Evolutionary conservation across 2,113 vertebrate species (phyloP).

Genomic region (Lepidothrix coronata): DNA sequence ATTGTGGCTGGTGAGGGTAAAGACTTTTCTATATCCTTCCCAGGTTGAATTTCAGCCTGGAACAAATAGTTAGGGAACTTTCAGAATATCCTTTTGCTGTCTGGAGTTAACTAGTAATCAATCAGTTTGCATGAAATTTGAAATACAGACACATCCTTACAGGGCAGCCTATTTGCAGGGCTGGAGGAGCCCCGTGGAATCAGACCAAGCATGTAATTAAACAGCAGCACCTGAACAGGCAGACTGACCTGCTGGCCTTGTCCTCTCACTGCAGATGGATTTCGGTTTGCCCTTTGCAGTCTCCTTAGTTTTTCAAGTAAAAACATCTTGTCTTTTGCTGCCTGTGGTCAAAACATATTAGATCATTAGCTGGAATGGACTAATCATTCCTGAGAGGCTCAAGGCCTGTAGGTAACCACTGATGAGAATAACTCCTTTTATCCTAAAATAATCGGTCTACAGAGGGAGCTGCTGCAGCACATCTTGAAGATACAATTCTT

Average conservation of each 20-base stretch:
- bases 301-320: constrained; percentile 76
- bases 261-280: rapidly evolving
- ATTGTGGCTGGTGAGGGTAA: background rate
- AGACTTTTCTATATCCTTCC: background rate
- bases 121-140: background rate
- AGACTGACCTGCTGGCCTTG: constrained; percentile 56
- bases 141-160: background rate
- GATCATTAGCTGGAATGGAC: background rate
- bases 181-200: background rate
- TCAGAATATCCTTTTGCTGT: background rate
- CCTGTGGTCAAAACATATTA: constrained; percentile 69
- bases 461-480: background rate
- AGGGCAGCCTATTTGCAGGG: background rate
- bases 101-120: background rate
- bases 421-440: background rate
- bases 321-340: constrained; percentile 87
- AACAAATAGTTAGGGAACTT: background rate
- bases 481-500: background rate
- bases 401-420: background rate
- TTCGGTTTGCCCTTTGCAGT: constrained; percentile 50
- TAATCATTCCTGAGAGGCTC: background rate
- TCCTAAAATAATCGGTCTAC: background rate
- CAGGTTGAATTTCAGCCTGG: background rate
- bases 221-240: background rate
- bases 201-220: rapidly evolving